Evolutionary conservation across 2,797 vertebrate species (phyloP), one percentile per base, ranked within the genome.

Genomic region (Danionella dracula): DNA sequence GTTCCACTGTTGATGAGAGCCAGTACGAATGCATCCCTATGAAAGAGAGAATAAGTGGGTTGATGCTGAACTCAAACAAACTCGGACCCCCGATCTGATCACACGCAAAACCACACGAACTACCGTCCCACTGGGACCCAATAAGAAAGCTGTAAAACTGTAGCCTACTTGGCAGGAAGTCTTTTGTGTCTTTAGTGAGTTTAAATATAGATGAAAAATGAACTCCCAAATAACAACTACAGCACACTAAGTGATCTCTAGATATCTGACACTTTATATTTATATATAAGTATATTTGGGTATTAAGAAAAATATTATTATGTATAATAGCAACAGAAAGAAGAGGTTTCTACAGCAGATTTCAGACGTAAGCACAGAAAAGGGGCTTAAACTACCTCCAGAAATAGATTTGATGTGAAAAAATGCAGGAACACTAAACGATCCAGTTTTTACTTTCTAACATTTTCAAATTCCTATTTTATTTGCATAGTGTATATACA

Each of bases 1-100:
- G 91, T 92, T 37, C 89, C 87, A 32, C 91, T 92, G 78, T 92
- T 92, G 57, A 92, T 90, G 38, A 90, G 70, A 48, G 90, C 90
- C 77, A 92, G 76, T 41, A 91, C 61, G 61, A 90, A 92, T 8
- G 90, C 88, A 82, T 92, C 89, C 81, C 91, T 92, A 58, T 7
- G 65, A 48, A 10, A 42, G 4, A 32, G 21, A 63, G 41, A 56
- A 20, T 64, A 53, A 55, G 23, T 27, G 15, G 1, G 35, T 11
- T 17, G 8, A 51, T 15, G 5, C 5, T 55, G 31, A 62, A 72
- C 55, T 53, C 17, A 12, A 6, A 13, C 32, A 34, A 38, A 53
- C 46, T 38, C 46, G 38, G 54, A 16, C 23, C 60, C 51, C 21
- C 41, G 38, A 65, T 54, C 41, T 20, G 34, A 57, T 37, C 21